Evolutionary conservation across 1,140 invertebrate genomes (phyloP).

Genomic region (Drosophila melanogaster): Release_6_plus_ISO1_MT NC_004354.4:7875001-7875500

Average conservation of each 20-base stretch:
- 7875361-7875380: constrained; percentile 58
- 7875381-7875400: constrained; percentile 39
- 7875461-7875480: constrained; percentile 46
- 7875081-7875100: constrained; percentile 26
- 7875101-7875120: constrained; percentile 73
- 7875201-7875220: constrained; percentile 69
- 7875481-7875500: constrained; percentile 56
- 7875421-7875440: constrained; percentile 44
- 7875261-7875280: constrained; percentile 69
- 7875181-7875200: constrained; percentile 66
- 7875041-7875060: background rate
- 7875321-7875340: constrained; percentile 78
- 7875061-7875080: constrained; percentile 8
- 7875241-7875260: constrained; percentile 63
- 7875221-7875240: constrained; percentile 40
- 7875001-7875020: constrained; percentile 40
- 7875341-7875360: constrained; percentile 55
- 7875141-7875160: constrained; percentile 55
- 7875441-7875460: constrained; percentile 57
- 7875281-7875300: constrained; percentile 61
- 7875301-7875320: constrained; percentile 37
- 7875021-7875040: constrained; percentile 49
- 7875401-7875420: background rate
- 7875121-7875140: constrained; percentile 52
- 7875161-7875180: constrained; percentile 48